Evolutionary conservation across 2,113 vertebrate species (phyloP).

Genomic region (Daboia siamensis): DNA sequence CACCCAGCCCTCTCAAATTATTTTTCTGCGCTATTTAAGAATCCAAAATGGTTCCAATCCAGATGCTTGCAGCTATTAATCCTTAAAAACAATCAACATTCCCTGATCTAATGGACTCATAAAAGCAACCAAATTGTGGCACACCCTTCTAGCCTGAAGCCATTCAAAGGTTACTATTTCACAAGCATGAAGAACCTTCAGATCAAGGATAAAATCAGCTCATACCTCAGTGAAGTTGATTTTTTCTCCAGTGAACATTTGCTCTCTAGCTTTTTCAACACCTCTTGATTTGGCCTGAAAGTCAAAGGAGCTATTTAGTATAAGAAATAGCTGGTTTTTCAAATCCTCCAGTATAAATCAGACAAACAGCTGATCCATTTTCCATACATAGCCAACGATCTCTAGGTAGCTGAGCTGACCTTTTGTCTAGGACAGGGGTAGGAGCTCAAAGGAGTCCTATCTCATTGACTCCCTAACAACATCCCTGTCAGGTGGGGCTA

Average conservation of each 20-base stretch:
- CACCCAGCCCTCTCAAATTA: neutral
- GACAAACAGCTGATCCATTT: neutral
- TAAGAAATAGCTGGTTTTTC: slow-evolving; percentile 1
- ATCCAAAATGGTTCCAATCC: neutral
- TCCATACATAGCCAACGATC: neutral
- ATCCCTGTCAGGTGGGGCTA: neutral
- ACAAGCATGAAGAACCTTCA: neutral
- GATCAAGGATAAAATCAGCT: neutral
- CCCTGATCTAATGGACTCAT: neutral
- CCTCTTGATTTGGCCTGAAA: slow-evolving; percentile 87
- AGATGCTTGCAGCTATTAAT: neutral
- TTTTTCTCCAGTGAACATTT: slow-evolving; percentile 91
- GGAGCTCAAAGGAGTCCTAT: neutral
- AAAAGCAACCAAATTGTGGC: neutral
- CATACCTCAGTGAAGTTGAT: slow-evolving; percentile 97
- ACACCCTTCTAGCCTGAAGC: neutral
- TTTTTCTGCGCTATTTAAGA: neutral
- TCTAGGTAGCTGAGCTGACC: neutral
- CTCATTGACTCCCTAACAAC: neutral
- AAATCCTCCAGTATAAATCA: neutral
- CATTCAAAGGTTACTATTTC: neutral
- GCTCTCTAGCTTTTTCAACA: slow-evolving; percentile 84
- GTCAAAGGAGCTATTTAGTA: slow-evolving; percentile 36
- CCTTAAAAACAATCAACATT: neutral
- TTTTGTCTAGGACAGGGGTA: neutral